Evolutionary conservation across 1,140 invertebrate genomes (phyloP).

Genomic region (Drosophila kohkoa): DNA sequence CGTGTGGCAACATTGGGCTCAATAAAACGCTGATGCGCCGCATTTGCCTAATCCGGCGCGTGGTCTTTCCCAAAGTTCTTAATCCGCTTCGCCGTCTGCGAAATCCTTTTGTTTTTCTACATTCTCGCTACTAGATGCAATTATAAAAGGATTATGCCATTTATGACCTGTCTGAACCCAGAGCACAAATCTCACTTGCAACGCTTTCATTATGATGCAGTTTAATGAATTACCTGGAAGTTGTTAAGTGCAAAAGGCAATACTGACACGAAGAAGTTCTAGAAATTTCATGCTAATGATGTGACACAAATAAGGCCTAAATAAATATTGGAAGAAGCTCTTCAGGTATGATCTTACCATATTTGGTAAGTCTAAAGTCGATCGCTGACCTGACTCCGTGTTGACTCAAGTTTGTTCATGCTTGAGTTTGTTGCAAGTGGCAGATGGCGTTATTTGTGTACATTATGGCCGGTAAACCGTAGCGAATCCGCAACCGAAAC

Average conservation of each 20-base stretch:
- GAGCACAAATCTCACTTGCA: constrained; percentile 16
- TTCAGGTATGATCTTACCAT: neutral
- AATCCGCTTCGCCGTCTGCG: constrained; percentile 54
- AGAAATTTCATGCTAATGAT: constrained; percentile 29
- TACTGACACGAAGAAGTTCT: constrained; percentile 1
- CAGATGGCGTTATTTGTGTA: constrained; percentile 41
- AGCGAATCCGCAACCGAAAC: neutral
- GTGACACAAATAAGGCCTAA: constrained; percentile 18
- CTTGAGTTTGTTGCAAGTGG: neutral
- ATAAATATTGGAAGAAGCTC: constrained; percentile 22
- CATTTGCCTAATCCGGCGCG: constrained; percentile 80
- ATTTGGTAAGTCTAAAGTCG: neutral
- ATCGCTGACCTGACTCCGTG: constrained; percentile 5
- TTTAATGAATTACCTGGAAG: constrained; percentile 82
- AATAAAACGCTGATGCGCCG: constrained; percentile 72
- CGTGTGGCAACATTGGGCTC: constrained; percentile 10
- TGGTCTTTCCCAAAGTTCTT: constrained; percentile 76
- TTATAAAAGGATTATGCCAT: constrained; percentile 82
- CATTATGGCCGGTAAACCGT: constrained; percentile 63
- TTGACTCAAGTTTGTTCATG: constrained; percentile 41
- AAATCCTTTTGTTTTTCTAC: constrained; percentile 73
- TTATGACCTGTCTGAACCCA: constrained; percentile 40
- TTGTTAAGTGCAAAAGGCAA: constrained; percentile 54
- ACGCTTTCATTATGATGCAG: constrained; percentile 57
- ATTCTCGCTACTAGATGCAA: constrained; percentile 77